Evolutionary conservation across 2,888 invertebrate species (phyloP), one percentile per base, ranked within the genome.

Genomic region (Schizotus pectinicornis): DNA sequence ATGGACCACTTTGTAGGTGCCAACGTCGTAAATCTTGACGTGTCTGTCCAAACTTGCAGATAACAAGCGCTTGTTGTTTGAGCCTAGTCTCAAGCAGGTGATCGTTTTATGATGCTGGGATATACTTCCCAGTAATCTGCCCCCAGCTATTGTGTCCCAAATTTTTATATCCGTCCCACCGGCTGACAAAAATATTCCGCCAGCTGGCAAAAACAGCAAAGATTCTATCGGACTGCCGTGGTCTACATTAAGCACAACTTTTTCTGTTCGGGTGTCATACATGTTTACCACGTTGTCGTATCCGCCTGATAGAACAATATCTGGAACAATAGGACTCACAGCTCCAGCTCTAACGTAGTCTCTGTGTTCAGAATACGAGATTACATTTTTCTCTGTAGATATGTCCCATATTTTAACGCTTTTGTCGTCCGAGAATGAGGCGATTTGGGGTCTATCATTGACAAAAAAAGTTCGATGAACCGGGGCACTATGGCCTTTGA

Each of bases 71-170:
- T 88, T 90, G 14, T 91, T 91, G 73, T 92, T 88, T 38, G 90
- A 90, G 14, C 92, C 92, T 60, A 97, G 84, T 64, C 88, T 83
- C 45, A 98, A 77, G 64, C 92, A 90, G 0, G 96, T 98, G 0
- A 98, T 89, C 0, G 97, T 95, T 83, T 98, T 98, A 79, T 97
- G 95, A 80, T 99, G 98, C 69, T 94, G 91, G 1, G 91, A 91
- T 63, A 98, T 86, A 70, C 87, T 88, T 1, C 93, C 89, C 14
- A 98, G 77, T 51, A 94, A 81, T 75, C 90, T 89, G 7, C 96
- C 96, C 30, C 95, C 94, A 64, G 92, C 87, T 47, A 95, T 84
- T 3, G 91, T 87, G 78, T 98, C 98, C 97, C 97, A 98, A 0
- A 98, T 90, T 79, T 91, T 89, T 5, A 97, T 88, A 77, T 92